A percentile compares a stretch with the other conserved stretches of the same genome.
These are phyloP conservation scores for Drosophila prostipennis DNA, from an alignment of 2,888 invertebrate genomes.

Conservation along the genomic window DNA sequence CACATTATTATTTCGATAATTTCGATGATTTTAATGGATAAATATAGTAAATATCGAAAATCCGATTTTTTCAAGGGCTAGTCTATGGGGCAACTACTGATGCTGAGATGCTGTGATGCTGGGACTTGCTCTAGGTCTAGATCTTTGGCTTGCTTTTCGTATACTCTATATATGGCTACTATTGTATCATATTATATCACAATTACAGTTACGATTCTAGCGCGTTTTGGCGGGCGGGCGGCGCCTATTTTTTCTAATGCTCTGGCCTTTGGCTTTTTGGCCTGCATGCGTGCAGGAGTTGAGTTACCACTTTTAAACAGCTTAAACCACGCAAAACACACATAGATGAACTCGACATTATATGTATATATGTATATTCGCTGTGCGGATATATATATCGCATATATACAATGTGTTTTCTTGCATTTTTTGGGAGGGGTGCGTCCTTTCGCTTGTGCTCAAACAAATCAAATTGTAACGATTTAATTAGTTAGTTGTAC, in stretches of 20 bases:
- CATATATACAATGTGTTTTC: slow-evolving; percentile 45
- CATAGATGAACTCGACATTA: slow-evolving; percentile 83
- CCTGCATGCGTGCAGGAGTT: slow-evolving; percentile 52
- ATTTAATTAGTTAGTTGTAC: slow-evolving; percentile 71
- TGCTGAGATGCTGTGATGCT: slow-evolving; percentile 41
- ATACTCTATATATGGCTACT: slow-evolving; percentile 43
- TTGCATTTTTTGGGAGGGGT: slow-evolving; percentile 52
- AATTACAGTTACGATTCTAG: slow-evolving; percentile 40
- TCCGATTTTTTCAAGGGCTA: not conserved
- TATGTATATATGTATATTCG: slow-evolving; percentile 29
- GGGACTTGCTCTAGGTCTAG: slow-evolving; percentile 29
- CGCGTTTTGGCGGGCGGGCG: slow-evolving; percentile 56
- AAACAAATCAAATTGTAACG: slow-evolving; percentile 81
- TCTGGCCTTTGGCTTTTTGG: slow-evolving; percentile 28
- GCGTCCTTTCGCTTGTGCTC: slow-evolving; percentile 79
- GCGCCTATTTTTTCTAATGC: slow-evolving; percentile 41
- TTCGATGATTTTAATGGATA: no score
- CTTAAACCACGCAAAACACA: slow-evolving; percentile 84
- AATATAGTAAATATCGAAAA: no score
- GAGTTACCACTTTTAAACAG: slow-evolving; percentile 80
- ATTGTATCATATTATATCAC: slow-evolving; percentile 11
- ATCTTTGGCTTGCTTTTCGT: slow-evolving; percentile 23
- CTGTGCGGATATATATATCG: slow-evolving; percentile 39
- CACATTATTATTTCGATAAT: no score
- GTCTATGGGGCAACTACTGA: slow-evolving; percentile 35